Conservation (phyloP, 1,140 invertebrate species). For the Drosophila seguyi region DNA sequence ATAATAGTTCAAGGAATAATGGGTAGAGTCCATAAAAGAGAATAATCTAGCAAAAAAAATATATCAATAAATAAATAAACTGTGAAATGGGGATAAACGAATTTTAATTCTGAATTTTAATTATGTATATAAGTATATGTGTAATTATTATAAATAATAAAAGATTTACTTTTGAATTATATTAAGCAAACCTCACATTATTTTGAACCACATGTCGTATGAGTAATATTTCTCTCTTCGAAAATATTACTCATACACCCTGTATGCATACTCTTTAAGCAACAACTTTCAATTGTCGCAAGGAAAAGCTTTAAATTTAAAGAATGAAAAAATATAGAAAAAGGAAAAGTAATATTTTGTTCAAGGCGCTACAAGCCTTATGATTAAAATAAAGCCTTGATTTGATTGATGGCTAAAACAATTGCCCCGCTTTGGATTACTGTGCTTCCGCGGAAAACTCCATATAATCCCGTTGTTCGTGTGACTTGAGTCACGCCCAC, state of each 20-base stretch:
- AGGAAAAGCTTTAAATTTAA: neutral
- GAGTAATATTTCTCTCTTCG: too few relatives aligned
- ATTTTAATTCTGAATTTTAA: neutral
- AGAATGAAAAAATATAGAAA: neutral
- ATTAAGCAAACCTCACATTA: too few relatives aligned
- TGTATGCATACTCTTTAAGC: too few relatives aligned
- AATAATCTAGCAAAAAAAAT: too few relatives aligned
- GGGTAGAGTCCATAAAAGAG: neutral
- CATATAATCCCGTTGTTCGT: conserved; percentile 16
- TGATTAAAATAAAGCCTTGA: conserved; percentile 21
- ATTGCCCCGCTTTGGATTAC: conserved; percentile 22
- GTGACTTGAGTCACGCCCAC: conserved; percentile 11
- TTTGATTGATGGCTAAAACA: conserved; percentile 27
- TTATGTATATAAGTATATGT: too few relatives aligned
- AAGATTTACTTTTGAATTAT: too few relatives aligned
- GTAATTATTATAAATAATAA: too few relatives aligned
- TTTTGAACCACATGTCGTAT: too few relatives aligned
- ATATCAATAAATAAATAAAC: too few relatives aligned
- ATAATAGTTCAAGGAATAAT: neutral
- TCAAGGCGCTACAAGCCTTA: neutral
- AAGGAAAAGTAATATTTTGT: neutral
- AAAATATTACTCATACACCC: too few relatives aligned
- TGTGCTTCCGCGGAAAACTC: conserved; percentile 13
- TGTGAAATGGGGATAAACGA: neutral
- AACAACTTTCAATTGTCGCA: neutral